phyloP scores from a whole-genome alignment of 2,113 vertebrate species.

The Centropus unirufus region DNA sequence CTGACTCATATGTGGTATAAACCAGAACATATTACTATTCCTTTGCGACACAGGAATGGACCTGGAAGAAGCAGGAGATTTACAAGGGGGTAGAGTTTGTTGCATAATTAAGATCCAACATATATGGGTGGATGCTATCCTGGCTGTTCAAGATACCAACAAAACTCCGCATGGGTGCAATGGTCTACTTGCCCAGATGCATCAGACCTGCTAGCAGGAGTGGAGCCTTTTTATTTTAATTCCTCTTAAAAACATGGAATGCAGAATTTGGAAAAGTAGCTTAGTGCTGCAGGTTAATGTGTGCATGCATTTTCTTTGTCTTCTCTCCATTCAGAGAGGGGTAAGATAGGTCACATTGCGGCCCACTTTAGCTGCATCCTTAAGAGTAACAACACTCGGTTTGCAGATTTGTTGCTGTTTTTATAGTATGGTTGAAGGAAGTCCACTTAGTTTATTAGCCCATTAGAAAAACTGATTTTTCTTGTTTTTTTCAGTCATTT shows the following conservation, averaged over 20 bases:
- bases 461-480: not conserved
- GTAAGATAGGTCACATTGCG: not conserved
- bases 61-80: not conserved
- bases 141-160: not conserved
- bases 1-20: not conserved
- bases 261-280: not conserved
- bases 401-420: not conserved
- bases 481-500: not conserved
- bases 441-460: not conserved
- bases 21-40: not conserved
- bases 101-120: not conserved
- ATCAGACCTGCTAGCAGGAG: not conserved
- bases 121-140: accelerated
- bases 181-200: not conserved
- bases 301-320: accelerated
- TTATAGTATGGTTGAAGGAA: not conserved
- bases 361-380: not conserved
- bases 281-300: not conserved
- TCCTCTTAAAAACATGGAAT: not conserved
- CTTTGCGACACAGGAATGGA: not conserved
- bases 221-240: not conserved
- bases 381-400: not conserved
- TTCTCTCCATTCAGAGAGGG: not conserved
- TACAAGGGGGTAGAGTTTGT: accelerated
- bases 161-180: accelerated